phyloP scores from a whole-genome alignment of 2,888 invertebrate genomes.

The Watsonalla cultraria region DNA sequence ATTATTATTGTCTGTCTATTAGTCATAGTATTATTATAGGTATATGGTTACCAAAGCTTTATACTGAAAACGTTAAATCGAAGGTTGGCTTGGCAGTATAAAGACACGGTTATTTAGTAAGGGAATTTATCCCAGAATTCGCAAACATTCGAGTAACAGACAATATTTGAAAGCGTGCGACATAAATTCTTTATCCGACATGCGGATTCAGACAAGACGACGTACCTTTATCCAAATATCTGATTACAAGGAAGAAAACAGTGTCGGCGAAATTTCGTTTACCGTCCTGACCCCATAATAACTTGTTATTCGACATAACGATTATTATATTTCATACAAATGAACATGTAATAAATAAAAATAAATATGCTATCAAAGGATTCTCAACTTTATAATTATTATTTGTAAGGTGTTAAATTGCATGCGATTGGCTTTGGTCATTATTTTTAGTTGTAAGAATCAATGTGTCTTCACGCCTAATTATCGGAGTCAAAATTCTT shows the following conservation, averaged over 20 bases:
- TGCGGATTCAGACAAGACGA: constrained; percentile 15
- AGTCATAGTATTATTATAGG: no score
- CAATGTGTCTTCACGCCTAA: constrained; percentile 29
- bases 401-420: neutral
- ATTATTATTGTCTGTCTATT: no score
- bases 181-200: constrained; percentile 34
- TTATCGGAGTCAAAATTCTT: constrained; percentile 31
- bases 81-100: no score
- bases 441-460: constrained; percentile 8
- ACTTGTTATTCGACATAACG: constrained; percentile 30
- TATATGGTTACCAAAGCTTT: no score
- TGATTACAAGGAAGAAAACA: constrained; percentile 31
- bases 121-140: no score
- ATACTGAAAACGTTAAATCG: no score
- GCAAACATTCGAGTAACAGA: neutral
- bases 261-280: constrained; percentile 37
- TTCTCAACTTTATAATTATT: neutral
- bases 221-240: constrained; percentile 34
- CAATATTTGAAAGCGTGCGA: constrained; percentile 33
- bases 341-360: constrained; percentile 7
- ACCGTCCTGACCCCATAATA: constrained; percentile 23
- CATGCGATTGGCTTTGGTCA: neutral
- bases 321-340: constrained; percentile 48
- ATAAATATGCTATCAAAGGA: neutral
- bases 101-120: no score